Percentiles rank a stretch among this genome's conserved stretches.
phyloP scores from a whole-genome alignment of 2,888 invertebrate species.

The Chalcosyrphus nemorum region DNA sequence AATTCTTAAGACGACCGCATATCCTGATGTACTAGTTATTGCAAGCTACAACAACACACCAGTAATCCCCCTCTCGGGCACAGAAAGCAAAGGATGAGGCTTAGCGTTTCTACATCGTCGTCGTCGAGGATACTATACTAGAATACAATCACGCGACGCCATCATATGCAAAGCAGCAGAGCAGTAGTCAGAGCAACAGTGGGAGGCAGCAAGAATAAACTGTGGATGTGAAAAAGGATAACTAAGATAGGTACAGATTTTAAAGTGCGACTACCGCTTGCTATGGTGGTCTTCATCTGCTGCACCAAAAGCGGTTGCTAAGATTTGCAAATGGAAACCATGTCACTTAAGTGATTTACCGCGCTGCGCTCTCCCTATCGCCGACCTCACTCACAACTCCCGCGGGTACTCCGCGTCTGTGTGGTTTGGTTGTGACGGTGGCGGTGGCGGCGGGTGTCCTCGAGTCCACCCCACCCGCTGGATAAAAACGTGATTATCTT shows the following conservation, averaged over 20 bases:
- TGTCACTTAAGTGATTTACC: conserved; percentile 57
- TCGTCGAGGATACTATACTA: background rate
- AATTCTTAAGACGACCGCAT: conserved; percentile 54
- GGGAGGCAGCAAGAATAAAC: too few species aligned
- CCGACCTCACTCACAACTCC: conserved; percentile 30
- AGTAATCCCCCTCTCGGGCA: conserved; percentile 14
- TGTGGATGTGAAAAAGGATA: background rate
- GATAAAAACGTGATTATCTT: conserved; percentile 57
- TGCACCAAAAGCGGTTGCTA: conserved; percentile 15
- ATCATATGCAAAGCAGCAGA: background rate
- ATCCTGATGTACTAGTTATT: background rate
- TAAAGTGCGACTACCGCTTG: conserved; percentile 26
- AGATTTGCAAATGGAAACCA: conserved; percentile 51
- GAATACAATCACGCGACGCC: background rate
- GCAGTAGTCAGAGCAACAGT: conserved; percentile 3
- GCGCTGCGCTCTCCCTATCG: background rate
- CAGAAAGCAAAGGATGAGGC: conserved; percentile 8
- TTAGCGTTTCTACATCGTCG: background rate
- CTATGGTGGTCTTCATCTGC: conserved; percentile 26
- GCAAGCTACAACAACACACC: background rate
- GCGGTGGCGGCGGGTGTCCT: too few species aligned
- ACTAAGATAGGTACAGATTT: background rate
- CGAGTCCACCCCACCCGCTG: background rate
- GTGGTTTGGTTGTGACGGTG: conserved; percentile 1
- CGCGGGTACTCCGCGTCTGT: conserved; percentile 8